Base-by-base conservation (phyloP, 35 echinoderm and acorn worm genomes). In the Eucidaris tribuloides region DNA sequence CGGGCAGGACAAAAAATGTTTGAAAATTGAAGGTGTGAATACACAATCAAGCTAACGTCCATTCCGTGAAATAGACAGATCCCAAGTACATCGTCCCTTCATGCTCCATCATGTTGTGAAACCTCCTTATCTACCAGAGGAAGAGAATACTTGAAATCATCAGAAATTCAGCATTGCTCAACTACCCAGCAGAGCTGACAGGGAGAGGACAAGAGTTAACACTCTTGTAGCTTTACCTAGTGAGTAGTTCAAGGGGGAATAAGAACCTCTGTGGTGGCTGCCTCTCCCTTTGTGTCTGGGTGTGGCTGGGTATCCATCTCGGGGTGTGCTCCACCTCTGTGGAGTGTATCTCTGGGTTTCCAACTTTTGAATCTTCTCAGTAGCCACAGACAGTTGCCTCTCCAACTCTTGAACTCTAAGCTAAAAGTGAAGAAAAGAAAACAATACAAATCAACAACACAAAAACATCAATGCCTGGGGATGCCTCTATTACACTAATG, bases 351-450 rank as follows among this genome's bases (percentile, higher is more conserved):
- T 27, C 22, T 74, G 68, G 35, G 41, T 44, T 38, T 88, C 85
- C n/a, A 88, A 45, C 30, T 60, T 35, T n/a, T 35, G 45, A 24
- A 88, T 23, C 22, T 72, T 76, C 43, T 88, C 85, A 7, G 44
- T 79, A 18, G 85, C 40, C 25, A 36, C 45, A 17, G 33, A 33
- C 25, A 88, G 25, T 24, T 80, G 85, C 35, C 41, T 79, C 34
- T 88, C 85, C 45, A 88, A 79, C 39, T 88, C 85, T 63, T 88
- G 85, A 35, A 88, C 81, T 50, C 85, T 36, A 42, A 88, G 76
- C 85, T 88, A 57, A 5, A 37, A 50, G 1, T n/a, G 7, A 31
- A 25, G 17, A 65, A 29, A n/a, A 29, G 7, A 65, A 17, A 29
- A n/a, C 49, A 54, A n/a, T 13, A n/a, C 9, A 54, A n/a, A 54